Base-by-base conservation (phyloP, 2,113 vertebrate species). In the Apteryx mantelli region DNA sequence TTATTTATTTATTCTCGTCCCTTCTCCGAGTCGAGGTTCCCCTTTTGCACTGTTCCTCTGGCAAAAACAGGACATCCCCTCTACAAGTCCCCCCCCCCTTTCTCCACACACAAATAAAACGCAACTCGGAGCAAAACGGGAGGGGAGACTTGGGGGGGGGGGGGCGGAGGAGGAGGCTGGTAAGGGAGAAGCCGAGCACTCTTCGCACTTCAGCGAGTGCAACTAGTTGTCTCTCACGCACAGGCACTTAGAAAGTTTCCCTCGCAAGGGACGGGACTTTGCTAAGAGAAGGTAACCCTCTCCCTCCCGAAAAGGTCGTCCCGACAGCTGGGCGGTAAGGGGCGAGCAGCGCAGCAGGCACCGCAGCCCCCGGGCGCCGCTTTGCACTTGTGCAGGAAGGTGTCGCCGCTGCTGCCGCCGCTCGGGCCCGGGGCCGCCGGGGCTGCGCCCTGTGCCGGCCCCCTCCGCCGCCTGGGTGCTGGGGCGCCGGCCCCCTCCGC, bases 1-100 rank as follows among this genome's bases (percentile, higher is more conserved):
- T 92, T 89, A 77, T 86, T 89, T 92, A 89, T 95, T 91, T 91
- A 83, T 91, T 96, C 81, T 88, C 76, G 83, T 74, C 61, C 85
- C 82, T 90, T 91, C 82, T 89, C 69, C 88, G 42, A 96, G 91
- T 17, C 44, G 85, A 81, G 52, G 64, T 71, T 96, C 80, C 79
- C 83, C 50, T 66, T 90, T 93, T 71, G 88, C 93, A 69, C 73
- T 18, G 79, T 73, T 95, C 89, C 84, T 94, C 84, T 89, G 91
- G 96, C 87, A 75, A 91, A 92, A 91, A 4, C 79, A 84, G 94
- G 66, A 91, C 95, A 97, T 95, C 95, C 96, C 97, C 94, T 87
- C 93, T 83, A 36, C 82, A 58, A 86, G 75, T 52, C 63, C 16
- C 21, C 11, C 74, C 32, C 48, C 20, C 46, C 9, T 61, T 85